These are phyloP conservation scores for Poecilia gillii DNA, from an alignment of 2,797 vertebrate species.

Conservation along the genomic window DNA sequence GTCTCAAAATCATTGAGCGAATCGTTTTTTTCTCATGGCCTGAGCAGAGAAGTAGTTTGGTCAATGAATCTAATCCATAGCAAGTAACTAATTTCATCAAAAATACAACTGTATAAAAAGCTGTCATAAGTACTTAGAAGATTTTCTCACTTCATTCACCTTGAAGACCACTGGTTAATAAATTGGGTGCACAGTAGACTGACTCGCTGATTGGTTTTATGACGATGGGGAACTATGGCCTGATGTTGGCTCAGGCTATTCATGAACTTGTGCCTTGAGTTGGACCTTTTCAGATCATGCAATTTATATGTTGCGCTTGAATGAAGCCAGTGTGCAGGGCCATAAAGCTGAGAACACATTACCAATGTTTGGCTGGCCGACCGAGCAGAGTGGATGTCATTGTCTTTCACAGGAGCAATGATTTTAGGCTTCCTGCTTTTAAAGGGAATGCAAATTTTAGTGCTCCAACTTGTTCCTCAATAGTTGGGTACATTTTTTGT, in stretches of 20 bases:
- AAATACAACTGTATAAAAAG: background rate
- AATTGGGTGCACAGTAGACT: conserved; percentile 40
- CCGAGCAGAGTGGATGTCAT: conserved; percentile 40
- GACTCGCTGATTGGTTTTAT: conserved; percentile 57
- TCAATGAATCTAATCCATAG: conserved; percentile 14
- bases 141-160: conserved; percentile 16
- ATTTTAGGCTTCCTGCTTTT: conserved; percentile 32
- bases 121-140: background rate
- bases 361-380: conserved; percentile 48
- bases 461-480: background rate
- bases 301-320: conserved; percentile 62
- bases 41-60: conserved; percentile 13
- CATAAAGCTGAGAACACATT: conserved; percentile 59
- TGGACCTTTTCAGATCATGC: conserved; percentile 58
- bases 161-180: conserved; percentile 36
- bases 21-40: conserved; percentile 34
- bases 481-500: background rate
- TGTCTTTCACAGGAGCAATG: conserved; percentile 37
- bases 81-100: conserved; percentile 9
- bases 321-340: conserved; percentile 60
- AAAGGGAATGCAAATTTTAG: background rate
- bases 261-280: conserved; percentile 66
- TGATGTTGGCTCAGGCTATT: conserved; percentile 54
- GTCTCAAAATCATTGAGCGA: conserved; percentile 37
- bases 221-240: conserved; percentile 37